Evolutionary conservation across 2,797 vertebrate species (phyloP).

Genomic region (Pagetopsis macropterus): DNA sequence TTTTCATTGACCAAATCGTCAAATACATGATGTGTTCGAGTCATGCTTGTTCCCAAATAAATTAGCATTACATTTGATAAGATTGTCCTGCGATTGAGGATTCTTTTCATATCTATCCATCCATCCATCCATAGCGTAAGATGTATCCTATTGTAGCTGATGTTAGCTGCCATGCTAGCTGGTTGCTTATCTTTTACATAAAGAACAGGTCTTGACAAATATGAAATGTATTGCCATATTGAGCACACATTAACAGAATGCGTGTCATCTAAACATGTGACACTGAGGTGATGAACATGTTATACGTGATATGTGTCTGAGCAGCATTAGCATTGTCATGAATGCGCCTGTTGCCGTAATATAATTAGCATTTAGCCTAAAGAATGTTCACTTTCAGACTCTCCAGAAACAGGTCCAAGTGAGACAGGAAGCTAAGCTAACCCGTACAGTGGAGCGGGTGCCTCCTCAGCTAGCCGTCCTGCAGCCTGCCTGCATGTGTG

Average conservation of each 20-base stretch:
- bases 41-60: not conserved
- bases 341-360: not conserved
- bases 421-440: constrained; percentile 6
- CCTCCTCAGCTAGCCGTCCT: constrained; percentile 1
- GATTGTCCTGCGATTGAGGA: not conserved
- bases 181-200: not conserved
- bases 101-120: too few relatives aligned
- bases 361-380: not conserved
- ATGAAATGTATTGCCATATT: not conserved
- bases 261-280: too few relatives aligned
- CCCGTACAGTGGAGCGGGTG: not conserved
- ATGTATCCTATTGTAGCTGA: too few relatives aligned
- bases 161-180: too few relatives aligned
- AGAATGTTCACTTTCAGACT: not conserved
- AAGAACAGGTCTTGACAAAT: not conserved
- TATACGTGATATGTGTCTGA: not conserved
- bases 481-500: constrained; percentile 57
- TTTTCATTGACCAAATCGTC: not conserved
- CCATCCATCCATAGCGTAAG: too few relatives aligned
- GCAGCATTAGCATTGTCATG: not conserved
- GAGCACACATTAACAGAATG: too few relatives aligned
- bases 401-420: constrained; percentile 6
- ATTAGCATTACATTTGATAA: not conserved
- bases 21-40: too few relatives aligned
- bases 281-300: not conserved